Evolutionary conservation across 2,888 invertebrate species (phyloP).

Genomic region (Thyatira batis): DNA sequence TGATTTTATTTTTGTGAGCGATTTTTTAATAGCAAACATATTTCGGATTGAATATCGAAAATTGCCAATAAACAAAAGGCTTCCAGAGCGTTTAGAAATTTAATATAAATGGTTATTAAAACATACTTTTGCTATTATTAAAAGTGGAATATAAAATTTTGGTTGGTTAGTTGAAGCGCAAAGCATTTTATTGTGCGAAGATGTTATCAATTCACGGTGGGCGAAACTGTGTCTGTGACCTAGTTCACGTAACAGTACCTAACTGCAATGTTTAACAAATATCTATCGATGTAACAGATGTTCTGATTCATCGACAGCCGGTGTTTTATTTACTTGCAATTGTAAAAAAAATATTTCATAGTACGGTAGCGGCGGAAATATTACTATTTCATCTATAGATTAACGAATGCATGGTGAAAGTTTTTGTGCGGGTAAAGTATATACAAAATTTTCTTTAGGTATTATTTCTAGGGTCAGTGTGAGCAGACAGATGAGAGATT

Average conservation of each 20-base stretch:
- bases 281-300: slow-evolving; percentile 16
- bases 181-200: slow-evolving; percentile 30
- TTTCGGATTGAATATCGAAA: not conserved
- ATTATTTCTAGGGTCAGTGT: no score
- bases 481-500: no score
- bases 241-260: slow-evolving; percentile 33
- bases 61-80: no score
- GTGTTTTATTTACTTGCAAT: not conserved
- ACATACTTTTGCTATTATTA: not conserved
- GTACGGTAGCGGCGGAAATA: no score
- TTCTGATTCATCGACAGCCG: not conserved
- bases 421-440: no score
- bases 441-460: no score
- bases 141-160: slow-evolving; percentile 9
- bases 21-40: not conserved
- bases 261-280: slow-evolving; percentile 32
- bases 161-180: slow-evolving; percentile 29
- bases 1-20: not conserved
- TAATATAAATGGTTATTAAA: no score
- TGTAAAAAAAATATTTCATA: no score
- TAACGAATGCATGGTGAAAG: no score
- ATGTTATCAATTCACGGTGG: slow-evolving; percentile 38
- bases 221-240: slow-evolving; percentile 32
- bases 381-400: no score
- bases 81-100: not conserved